Percentiles rank a stretch among this genome's conserved stretches.
Conservation (phyloP, 2,797 vertebrate species). For the Anguilla megastoma region DNA sequence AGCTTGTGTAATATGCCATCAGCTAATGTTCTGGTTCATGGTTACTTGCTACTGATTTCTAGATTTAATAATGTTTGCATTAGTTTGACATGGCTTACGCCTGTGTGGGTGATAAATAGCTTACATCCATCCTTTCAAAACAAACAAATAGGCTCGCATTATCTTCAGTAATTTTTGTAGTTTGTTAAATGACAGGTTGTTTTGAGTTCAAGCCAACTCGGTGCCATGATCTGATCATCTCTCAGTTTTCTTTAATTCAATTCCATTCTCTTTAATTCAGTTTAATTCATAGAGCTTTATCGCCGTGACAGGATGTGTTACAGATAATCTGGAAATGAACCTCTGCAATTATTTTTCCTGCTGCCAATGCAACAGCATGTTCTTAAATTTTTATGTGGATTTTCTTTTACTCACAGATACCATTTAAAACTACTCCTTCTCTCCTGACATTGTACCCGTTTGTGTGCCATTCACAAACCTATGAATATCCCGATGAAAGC, state of each 20-base stretch:
- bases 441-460: constrained; percentile 10
- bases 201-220: not conserved
- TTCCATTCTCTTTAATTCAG: not conserved
- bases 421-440: constrained; percentile 5
- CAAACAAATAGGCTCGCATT: not conserved
- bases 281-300: not conserved
- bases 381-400: not conserved
- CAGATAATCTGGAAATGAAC: not conserved
- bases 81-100: not conserved
- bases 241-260: not conserved
- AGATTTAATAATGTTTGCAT: not conserved
- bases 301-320: not conserved
- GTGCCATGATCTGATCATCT: not conserved
- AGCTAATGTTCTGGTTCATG: not conserved
- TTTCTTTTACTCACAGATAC: not conserved
- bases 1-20: not conserved
- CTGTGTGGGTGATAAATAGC: not conserved
- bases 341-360: constrained; percentile 1
- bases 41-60: not conserved
- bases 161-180: not conserved
- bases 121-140: not conserved
- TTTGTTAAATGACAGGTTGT: not conserved
- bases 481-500: not conserved
- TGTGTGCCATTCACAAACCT: not conserved
- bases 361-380: not conserved